Evolutionary conservation across 1,140 invertebrate genomes (phyloP).

Genomic region (Nebria ingens): DNA sequence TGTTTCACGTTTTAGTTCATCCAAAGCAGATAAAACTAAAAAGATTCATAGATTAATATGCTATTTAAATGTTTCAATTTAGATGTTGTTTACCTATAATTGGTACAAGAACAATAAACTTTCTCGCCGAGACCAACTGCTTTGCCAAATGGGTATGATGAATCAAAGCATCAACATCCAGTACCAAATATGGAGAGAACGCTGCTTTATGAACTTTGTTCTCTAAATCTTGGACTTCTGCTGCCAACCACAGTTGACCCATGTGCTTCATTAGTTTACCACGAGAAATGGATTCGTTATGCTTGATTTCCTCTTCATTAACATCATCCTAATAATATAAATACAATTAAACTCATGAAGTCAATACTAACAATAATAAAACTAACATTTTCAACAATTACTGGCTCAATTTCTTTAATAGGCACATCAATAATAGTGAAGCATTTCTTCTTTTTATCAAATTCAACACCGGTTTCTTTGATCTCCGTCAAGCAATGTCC

Average conservation of each 20-base stretch:
- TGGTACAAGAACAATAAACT: slow-evolving; percentile 72
- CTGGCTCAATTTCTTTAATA: slow-evolving; percentile 12
- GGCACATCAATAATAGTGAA: slow-evolving; percentile 38
- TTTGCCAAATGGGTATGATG: slow-evolving; percentile 64
- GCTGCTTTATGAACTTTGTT: slow-evolving; percentile 33
- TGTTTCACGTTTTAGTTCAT: slow-evolving; percentile 70
- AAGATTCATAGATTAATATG: slow-evolving; percentile 23
- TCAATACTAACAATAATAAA: not conserved
- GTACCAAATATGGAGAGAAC: slow-evolving; percentile 64
- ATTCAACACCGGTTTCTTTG: slow-evolving; percentile 46
- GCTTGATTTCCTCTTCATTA: slow-evolving; percentile 6
- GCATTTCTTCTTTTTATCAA: slow-evolving; percentile 41
- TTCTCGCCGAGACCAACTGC: slow-evolving; percentile 60
- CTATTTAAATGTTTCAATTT: slow-evolving; percentile 11
- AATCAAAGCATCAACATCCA: slow-evolving; percentile 60
- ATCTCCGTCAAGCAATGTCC: slow-evolving; percentile 55
- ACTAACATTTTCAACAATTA: slow-evolving; percentile 7
- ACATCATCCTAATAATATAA: not conserved
- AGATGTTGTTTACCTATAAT: slow-evolving; percentile 47
- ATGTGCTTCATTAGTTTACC: slow-evolving; percentile 39
- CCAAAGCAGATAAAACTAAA: slow-evolving; percentile 75
- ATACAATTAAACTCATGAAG: not conserved
- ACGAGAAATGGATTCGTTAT: slow-evolving; percentile 13
- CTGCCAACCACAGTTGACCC: slow-evolving; percentile 43
- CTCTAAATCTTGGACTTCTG: slow-evolving; percentile 47